Base-by-base conservation (phyloP, 2,113 vertebrate species). In the Euleptes europaea region DNA sequence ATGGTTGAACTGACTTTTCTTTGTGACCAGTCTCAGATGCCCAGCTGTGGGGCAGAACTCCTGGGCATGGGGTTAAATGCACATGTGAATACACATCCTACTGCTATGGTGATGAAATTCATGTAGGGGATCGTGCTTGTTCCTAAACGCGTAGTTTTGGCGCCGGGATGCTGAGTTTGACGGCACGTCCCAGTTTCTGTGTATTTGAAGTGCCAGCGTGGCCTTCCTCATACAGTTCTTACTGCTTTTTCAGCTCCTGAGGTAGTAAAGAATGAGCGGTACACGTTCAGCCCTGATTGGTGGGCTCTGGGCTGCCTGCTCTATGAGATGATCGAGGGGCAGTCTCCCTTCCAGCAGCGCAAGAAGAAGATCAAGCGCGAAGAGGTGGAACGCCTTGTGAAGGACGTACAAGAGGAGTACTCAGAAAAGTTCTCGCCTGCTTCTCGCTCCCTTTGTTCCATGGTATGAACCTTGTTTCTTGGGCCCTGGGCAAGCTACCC, bases 341-440 rank as follows among this genome's bases (percentile, higher is more conserved):
- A 99, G 94, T 99, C 98, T 0, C 98, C 98, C 26, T 99, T 99
- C 93, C 98, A 99, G 95, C 98, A 99, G 95, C 97, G 98, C 87
- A 99, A 98, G 94, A 99, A 99, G 95, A 99, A 99, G 96, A 98
- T 99, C 93, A 99, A 98, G 93, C 92, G 98, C 13, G 98, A 99
- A 90, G 98, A 99, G 74, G 98, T 99, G 92, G 98, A 99, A 95
- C 96, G 97, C 13, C 84, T 99, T 85, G 98, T 99, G 90, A 97
- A 90, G 92, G 98, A 99, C 66, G 98, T 97, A 89, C 95, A 97
- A 7, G 98, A 99, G 90, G 98, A 98, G 17, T 99, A 99, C 86
- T 98, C 98, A 0, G 95, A 92, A 85, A 98, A 97, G 94, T 99
- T 99, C 89, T 98, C 98, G 0, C 94, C 97, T 8, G 97, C 97